Evolutionary conservation across 1,140 invertebrate species (phyloP).

Genomic region (Cydia strobilella): DNA sequence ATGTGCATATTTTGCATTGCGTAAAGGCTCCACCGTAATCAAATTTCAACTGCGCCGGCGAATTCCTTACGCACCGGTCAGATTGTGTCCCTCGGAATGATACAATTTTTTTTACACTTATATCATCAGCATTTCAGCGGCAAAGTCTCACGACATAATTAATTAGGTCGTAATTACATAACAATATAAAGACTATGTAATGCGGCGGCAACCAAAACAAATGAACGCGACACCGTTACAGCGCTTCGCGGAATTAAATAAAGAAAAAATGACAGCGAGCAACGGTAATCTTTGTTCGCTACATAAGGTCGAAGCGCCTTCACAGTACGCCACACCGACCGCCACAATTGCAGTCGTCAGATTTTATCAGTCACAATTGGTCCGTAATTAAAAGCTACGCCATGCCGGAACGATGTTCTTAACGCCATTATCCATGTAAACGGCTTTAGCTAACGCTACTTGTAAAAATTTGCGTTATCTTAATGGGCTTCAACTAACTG

Average conservation of each 20-base stretch:
- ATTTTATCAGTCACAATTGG: conserved; percentile 42
- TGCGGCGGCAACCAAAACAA: conserved; percentile 67
- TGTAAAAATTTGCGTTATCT: not conserved
- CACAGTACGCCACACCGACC: conserved; percentile 57
- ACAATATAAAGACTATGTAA: conserved; percentile 27
- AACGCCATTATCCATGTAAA: conserved; percentile 39
- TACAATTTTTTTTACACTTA: conserved; percentile 24
- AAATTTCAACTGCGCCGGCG: conserved; percentile 51
- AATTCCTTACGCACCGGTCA: conserved; percentile 51
- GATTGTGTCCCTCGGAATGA: conserved; percentile 50
- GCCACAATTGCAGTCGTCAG: conserved; percentile 39
- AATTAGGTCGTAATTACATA: conserved; percentile 29
- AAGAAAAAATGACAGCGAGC: conserved; percentile 61
- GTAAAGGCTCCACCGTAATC: conserved; percentile 37
- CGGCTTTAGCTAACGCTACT: conserved; percentile 20
- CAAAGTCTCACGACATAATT: conserved; percentile 24
- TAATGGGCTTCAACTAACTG: conserved; percentile 16
- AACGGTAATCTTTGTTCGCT: conserved; percentile 73
- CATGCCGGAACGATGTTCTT: conserved; percentile 35
- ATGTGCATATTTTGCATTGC: conserved; percentile 27
- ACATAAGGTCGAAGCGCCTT: conserved; percentile 52
- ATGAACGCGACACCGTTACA: conserved; percentile 73
- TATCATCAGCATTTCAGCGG: conserved; percentile 26
- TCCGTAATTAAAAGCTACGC: conserved; percentile 51
- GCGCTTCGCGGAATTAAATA: conserved; percentile 73